Base-by-base conservation (phyloP, 2,113 vertebrate genomes). In the Caranx ignobilis region DNA sequence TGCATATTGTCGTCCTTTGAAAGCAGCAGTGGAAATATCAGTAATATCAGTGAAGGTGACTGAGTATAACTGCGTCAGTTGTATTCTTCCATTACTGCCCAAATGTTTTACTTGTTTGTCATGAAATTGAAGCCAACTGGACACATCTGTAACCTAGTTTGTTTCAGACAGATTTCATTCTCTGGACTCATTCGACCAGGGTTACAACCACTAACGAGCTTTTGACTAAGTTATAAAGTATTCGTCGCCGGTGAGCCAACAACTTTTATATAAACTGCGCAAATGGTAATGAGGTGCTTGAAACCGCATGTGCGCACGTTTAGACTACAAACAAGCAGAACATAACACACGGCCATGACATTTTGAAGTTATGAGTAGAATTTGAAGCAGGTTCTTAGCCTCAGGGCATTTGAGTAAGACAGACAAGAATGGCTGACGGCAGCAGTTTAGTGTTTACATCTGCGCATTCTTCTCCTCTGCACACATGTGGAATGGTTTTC, bases 321-420 rank as follows among this genome's bases (percentile, higher is more conserved):
- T 31, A 79, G 37, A 34, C 12, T 12, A 21, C 47, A 75, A 79
- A 84, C 61, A 67, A 21, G 59, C 31, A 50, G 31, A 84, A 45
- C 56, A 16, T 26, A 54, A 35, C 21, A 47, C 37, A 13, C 47
- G 8, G 48, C 12, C 31, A n/a, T 69, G 62, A 73, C 35, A 83
- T 8, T 61, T 79, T 77, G 19, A 13, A 81, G 41, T 72, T 18
- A 71, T 45, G 71, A 75, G 52, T 9, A 59, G 65, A 81, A 73
- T 73, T 54, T 68, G 19, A 57, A 65, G 54, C 54, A n/a, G 9
- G 11, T 57, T 47, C 63, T 65, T 75, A 62, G 52, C 62, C 35
- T 5, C 1, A 4, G 35, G 66, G 39, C 45, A 34, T 73, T 79
- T 13, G 26, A 59, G 21, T 43, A 63, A 52, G 9, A 3, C 66